Percentiles rank a stretch among this genome's conserved stretches.
These are phyloP conservation scores for Urocyon cinereoargenteus DNA, from an alignment of 2,797 vertebrate species.

Conservation along the genomic window DNA sequence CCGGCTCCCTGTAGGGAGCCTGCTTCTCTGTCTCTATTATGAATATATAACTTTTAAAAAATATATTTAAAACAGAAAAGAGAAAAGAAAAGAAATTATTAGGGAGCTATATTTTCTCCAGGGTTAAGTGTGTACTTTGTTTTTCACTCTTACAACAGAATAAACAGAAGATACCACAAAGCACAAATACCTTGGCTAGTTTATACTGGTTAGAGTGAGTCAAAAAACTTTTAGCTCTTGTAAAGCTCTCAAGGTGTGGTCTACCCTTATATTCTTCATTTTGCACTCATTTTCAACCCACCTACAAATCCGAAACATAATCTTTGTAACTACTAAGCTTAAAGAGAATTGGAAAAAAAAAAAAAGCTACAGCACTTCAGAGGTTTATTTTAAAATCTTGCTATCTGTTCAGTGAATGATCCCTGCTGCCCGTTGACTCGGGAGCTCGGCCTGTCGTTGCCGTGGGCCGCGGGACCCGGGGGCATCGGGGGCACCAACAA, in stretches of 20 bases:
- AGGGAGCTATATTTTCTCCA: background rate
- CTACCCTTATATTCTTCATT: background rate
- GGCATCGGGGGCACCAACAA: no score
- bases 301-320: background rate
- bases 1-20: no score
- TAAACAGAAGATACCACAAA: background rate
- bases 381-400: background rate
- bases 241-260: background rate
- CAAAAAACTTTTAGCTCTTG: background rate
- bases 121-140: background rate
- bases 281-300: background rate
- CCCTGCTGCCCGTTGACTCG: background rate
- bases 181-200: background rate
- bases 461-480: no score
- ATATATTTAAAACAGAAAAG: no score
- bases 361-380: background rate
- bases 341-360: background rate
- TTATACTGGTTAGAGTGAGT: background rate
- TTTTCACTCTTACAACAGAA: background rate
- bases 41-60: no score
- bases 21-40: no score
- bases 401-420: background rate
- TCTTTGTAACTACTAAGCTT: background rate
- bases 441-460: background rate
- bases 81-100: background rate